Base-by-base conservation (phyloP, 2,888 invertebrate genomes). In the Patella depressa region DNA sequence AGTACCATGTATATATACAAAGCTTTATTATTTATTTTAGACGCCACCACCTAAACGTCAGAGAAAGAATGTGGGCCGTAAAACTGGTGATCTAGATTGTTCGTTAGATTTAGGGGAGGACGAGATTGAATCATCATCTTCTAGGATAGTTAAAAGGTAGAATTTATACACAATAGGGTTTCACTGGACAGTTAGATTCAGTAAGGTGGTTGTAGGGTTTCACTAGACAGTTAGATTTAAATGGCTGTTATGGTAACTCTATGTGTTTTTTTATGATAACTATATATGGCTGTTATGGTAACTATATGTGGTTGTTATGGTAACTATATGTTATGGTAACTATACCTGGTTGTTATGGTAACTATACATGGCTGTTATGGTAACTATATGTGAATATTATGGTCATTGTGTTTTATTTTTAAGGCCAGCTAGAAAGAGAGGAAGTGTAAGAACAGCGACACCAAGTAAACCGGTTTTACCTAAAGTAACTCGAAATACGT, bases 381-480 rank as follows among this genome's bases (percentile, higher is more conserved):
- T 34, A 34, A 34, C 34, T 45, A 45, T 9, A 45, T 9, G 45
- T 45, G 45, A 45, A 45, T 45, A 45, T 45, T 45, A 45, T 45
- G 45, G 45, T 45, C 7, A 24, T 72, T 55, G 7, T 45, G 45
- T 45, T 29, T 17, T 53, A 54, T 54, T 71, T 80, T 80, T n/a
- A 72, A 87, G 87, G 72, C 83, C 85, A n/a, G 78, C 81, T 53
- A 79, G 86, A 75, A 85, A 84, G 75, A 79, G 84, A 74, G 85
- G 82, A 9, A 79, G 79, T 17, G 85, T 84, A 71, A 88, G 86
- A 81, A 86, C 85, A 78, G 85, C 86, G 55, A 86, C 88, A 12
- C 86, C 86, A 45, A 82, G 87, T 7, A 89, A 86, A 76, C 87
- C 89, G 55, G 85, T 87, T 15, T 80, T 89, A 71, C 89, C 88